Base-by-base conservation (phyloP, 2,888 invertebrate genomes). In the Pterostichus niger region DNA sequence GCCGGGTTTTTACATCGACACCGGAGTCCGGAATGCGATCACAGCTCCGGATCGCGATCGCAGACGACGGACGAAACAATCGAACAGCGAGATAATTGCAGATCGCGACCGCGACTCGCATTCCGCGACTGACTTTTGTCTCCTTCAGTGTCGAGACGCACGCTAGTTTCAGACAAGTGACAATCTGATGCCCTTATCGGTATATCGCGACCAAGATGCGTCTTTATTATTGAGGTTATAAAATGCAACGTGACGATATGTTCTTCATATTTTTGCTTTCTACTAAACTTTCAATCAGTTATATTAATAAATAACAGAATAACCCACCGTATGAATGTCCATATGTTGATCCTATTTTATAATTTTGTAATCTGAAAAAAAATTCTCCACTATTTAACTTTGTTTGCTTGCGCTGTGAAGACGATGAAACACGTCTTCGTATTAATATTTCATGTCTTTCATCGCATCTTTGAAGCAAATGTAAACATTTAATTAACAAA, bases 91-190 rank as follows among this genome's bases (percentile, higher is more conserved):
- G 64, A 80, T 71, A 80, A 79, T 79, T 71, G 71, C 54, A 49
- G n/a, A 2, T 46, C 11, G 46, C 40, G 71, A 15, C n/a, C 31
- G 31, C 24, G 11, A 46, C 7, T 79, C 64, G 71, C 80, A 80
- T 80, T 71, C 80, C 59, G 17, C 52, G 80, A 54, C 80, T 80
- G 80, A 54, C 80, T 80, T 80, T 80, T 64, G 80, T 64, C 80
- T 68, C 68, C 80, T 80, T 10, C 80, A 68, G 80, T 80, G 80
- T 71, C 64, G 59, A 77, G 10, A 76, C 35, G 17, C 13, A 77
- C 44, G 35, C 40, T 13, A 40, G 6, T 5, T 17, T 15, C 35
- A 64, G 44, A 71, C 68, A 44, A 35, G n/a, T 64, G 7, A 40
- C 13, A 13, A 71, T 15, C 15, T 17, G 56, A 56, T 56, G 2